Base-by-base conservation (phyloP, 2,113 vertebrate species). In the Nibea albiflora region DNA sequence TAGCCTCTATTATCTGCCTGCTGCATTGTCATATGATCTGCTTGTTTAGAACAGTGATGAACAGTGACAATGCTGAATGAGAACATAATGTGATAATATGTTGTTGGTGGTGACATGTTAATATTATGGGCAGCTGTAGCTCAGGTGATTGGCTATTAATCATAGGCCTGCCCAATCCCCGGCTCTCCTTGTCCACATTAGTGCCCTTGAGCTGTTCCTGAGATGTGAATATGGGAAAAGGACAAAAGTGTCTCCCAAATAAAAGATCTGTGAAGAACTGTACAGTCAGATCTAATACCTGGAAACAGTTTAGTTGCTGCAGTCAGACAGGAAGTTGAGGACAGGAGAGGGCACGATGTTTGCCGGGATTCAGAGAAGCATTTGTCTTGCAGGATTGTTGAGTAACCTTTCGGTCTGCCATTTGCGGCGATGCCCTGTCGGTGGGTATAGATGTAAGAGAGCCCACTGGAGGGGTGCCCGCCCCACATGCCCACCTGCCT, bases 401-500 rank as follows among this genome's bases (percentile, higher is more conserved):
- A 11, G 73, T 92, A 88, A 93, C 93, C 91, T 94, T 94, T 94
- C 77, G 8, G 71, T 85, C 61, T 90, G 90, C 81, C 85, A 83
- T 90, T 87, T 92, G 87, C 52, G 7, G 67, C 42, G 87, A 66
- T 66, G 84, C 78, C 78, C 73, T 81, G 84, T 83, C 79, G 42
- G 77, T 71, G 85, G 49, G 78, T 86, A 44, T 72, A 75, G 89
- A 88, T 91, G 87, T 94, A 86, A 79, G 78, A 60, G 88, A 72
- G 89, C 89, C 89, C 83, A 79, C 88, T 85, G 93, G 94, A 95
- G 93, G 92, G 86, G 85, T 77, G 91, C 82, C 89, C 92, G 92
- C 92, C 93, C 92, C 91, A 88, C 81, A 88, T 90, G 93, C 92
- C 94, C 92, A 93, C 88, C 85, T 90, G 90, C 86, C 91, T 88